Base-by-base conservation (phyloP, 64 coral and sea anemone species). In the Montipora capricornis region DNA sequence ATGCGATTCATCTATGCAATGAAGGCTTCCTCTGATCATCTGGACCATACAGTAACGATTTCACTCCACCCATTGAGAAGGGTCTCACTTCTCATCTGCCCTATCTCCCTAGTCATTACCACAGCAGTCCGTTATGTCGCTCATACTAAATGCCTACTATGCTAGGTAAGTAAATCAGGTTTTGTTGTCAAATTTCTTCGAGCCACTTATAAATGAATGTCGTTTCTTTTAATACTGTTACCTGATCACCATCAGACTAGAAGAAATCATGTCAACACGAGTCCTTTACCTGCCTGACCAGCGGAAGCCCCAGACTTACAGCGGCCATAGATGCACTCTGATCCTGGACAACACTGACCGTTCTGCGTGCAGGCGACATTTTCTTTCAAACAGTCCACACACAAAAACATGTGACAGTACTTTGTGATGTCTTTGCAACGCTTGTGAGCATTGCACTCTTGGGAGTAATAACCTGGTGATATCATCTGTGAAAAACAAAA, bases 341-440 rank as follows among this genome's bases (percentile, higher is more conserved):
- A 94, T 19, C 78, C 60, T 74, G 94, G 94, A 86, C 97, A 99
- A 12, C 97, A 99, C 92, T 99, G 97, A 70, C 97, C 97, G 79
- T 99, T 99, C 26, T 99, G 97, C 26, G 97, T 99, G 78, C 97
- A 99, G n/a, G 97, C 97, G 0, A 99, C 97, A 37, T 99, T 99
- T 89, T 99, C 97, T 75, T 99, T 99, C 37, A 99, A 87, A 75
- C 97, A 99, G 75, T 99, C 97, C 20, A 99, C 97, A 16, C 97
- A 99, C 44, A 99, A 78, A 71, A 99, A 99, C 97, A 99, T 99
- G 66, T 99, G 97, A 19, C 97, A 99, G 52, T 99, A 99, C 67
- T 99, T 99, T 1, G 79, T 75, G 3, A 79, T 22, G 14, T 96
- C 95, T 75, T 99, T 96, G 14, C 97, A 99, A 46, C 86, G 87